These are phyloP conservation scores for Umimayanthus kanabou DNA, from an alignment of 92 coral and sea anemone genomes.

Conservation along the genomic window DNA sequence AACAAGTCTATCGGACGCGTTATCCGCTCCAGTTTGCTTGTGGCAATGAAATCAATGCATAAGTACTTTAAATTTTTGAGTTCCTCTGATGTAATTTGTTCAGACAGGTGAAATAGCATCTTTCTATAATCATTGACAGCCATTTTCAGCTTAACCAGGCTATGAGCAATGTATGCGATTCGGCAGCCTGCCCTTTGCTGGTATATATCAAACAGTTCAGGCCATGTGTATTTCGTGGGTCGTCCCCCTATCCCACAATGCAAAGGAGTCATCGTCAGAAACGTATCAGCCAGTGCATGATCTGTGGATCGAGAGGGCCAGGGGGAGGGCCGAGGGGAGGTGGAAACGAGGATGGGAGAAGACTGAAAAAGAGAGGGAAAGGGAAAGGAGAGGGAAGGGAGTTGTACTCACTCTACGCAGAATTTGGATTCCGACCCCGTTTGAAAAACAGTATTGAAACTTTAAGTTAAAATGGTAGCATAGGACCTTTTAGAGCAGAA, in stretches of 20 bases:
- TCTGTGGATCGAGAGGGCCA: no score
- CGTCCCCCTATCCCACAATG: constrained; percentile 25
- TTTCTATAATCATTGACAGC: constrained; percentile 30
- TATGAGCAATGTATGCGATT: background rate
- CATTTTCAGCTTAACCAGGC: background rate
- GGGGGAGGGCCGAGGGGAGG: no score
- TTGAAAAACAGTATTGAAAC: no score
- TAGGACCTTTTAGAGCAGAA: no score
- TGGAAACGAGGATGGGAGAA: no score
- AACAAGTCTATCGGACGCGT: background rate
- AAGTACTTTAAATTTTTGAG: constrained; percentile 11
- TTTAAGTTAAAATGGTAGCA: no score
- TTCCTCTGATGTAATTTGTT: constrained; percentile 1
- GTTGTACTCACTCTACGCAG: no score
- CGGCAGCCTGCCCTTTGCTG: background rate
- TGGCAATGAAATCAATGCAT: background rate
- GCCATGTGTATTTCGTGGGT: constrained; percentile 4
- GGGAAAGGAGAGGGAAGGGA: no score
- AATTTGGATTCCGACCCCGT: no score
- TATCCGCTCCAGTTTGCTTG: background rate
- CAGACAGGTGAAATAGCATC: background rate
- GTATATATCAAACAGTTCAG: background rate
- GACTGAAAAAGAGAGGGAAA: no score
- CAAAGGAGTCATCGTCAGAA: background rate
- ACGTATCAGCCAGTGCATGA: no score